Evolutionary conservation across 2,888 invertebrate species (phyloP).

Genomic region (Phalera bucephala): DNA sequence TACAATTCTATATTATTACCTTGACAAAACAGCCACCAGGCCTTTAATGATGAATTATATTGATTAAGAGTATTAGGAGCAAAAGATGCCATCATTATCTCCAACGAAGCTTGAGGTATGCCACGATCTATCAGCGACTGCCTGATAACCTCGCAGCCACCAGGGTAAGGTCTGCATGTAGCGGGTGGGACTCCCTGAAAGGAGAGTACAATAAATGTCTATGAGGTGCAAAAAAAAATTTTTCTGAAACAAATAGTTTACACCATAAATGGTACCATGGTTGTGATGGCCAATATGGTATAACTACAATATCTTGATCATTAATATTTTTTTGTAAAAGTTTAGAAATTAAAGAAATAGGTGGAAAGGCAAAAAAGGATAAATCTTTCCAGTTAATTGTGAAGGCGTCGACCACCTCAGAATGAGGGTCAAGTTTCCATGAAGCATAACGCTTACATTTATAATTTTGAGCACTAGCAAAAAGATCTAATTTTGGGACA

Average conservation of each 20-base stretch:
- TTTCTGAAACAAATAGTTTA: background rate
- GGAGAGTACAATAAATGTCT: background rate
- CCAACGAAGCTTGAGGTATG: background rate
- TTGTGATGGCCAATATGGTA: slow-evolving; percentile 15
- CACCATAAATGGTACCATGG: slow-evolving; percentile 12
- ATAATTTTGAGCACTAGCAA: slow-evolving; percentile 4
- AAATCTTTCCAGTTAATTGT: slow-evolving; percentile 1
- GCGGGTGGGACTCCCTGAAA: slow-evolving; percentile 6
- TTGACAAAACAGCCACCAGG: slow-evolving; percentile 14
- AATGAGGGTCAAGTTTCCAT: slow-evolving; percentile 5
- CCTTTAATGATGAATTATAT: slow-evolving; percentile 8
- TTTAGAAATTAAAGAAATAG: slow-evolving; percentile 9
- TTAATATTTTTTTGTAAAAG: slow-evolving; percentile 8
- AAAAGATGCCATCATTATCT: slow-evolving; percentile 11
- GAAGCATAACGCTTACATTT: slow-evolving; percentile 4
- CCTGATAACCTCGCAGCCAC: slow-evolving; percentile 11
- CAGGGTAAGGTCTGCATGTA: slow-evolving; percentile 6
- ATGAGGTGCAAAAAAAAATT: background rate
- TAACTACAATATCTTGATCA: slow-evolving; percentile 11
- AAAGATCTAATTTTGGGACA: background rate
- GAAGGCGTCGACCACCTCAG: slow-evolving; percentile 2
- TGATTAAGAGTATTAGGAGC: slow-evolving; percentile 13
- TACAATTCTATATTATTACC: slow-evolving; percentile 3
- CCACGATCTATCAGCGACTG: slow-evolving; percentile 1
- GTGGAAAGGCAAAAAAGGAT: slow-evolving; percentile 2